Evolutionary conservation across 1,140 invertebrate species (phyloP), one percentile per base, ranked within the genome.

Genomic region (Drosophila baimaii): DNA sequence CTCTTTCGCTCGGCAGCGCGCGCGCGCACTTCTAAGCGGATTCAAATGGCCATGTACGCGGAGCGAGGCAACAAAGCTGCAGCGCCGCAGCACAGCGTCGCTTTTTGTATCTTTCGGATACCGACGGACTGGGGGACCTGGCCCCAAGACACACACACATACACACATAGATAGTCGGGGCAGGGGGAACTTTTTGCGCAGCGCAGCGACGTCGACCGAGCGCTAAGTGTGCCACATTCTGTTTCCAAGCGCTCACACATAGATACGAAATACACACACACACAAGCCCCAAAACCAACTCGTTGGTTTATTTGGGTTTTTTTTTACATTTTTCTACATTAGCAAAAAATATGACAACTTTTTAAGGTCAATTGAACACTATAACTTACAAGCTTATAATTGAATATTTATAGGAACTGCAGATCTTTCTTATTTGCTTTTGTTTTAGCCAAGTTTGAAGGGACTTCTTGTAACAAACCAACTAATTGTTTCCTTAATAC

Each of bases 201-300:
- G 46, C 76, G 79, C 79, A 74, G 83, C 76, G 46, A 82, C 76
- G 66, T 69, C 76, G 76, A 62, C 83, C 47, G 65, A 71, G 51
- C 65, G 41, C 66, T 88, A 86, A 86, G 83, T 86, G 83, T 86
- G 83, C 83, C 83, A 86, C 83, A 88, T 88, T 88, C 55, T 65
- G 82, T 86, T 86, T 81, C 82, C 83, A 86, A 86, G 83, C 83
- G 82, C 75, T 39, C 65, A 77, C 64, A 86, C 65, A 78, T n/a
- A 55, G 62, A 81, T 55, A 59, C 39, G 15, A 62, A 43, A 39
- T 29, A 54, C 31, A 61, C 46, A 59, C 19, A 64, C 25, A 63
- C 61, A 63, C 33, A 79, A 51, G 71, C 57, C 23, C 43, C 33
- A n/a, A 59, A 59, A 21, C 39, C 54, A 58, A 46, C 31, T 44